Evolutionary conservation across 2,888 invertebrate species (phyloP), one percentile per base, ranked within the genome.

Genomic region (Clostera curtula): DNA sequence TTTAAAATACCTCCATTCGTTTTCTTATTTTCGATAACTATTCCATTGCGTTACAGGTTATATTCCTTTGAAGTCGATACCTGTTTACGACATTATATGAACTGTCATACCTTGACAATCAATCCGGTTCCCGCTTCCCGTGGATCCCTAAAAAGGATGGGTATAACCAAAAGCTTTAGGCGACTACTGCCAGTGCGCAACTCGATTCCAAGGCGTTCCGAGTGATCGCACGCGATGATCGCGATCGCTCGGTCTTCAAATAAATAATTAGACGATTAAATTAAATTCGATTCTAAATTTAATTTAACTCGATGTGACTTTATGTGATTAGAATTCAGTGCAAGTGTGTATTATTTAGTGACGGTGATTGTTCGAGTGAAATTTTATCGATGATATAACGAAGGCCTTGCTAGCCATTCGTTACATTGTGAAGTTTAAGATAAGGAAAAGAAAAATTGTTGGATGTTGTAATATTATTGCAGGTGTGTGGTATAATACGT

Each of bases 101-200:
- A n/a, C n/a, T n/a, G n/a, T n/a, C n/a, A n/a, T n/a, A n/a, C n/a
- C n/a, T n/a, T n/a, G n/a, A n/a, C n/a, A n/a, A n/a, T n/a, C n/a
- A n/a, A 39, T 45, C 54, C 49, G 49, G 51, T 51, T 59, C 38
- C 35, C 27, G 17, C 29, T 22, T 49, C 51, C 42, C 35, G 43
- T 47, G 53, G 61, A 63, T 60, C 65, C 60, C 63, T 61, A 66
- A 61, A 58, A 65, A 68, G 65, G 72, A 70, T 59, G 61, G 49
- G 50, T 46, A 42, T 48, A 57, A 53, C 61, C 56, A 68, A 54
- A 47, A 48, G 45, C 44, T 50, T 52, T 32, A 24, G 45, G 43
- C 49, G 39, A 49, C 33, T 33, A 36, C 40, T 40, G 35, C 40
- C 36, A 41, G 44, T 48, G 46, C n/a, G n/a, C n/a, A n/a, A 48